These are phyloP conservation scores for Paramisgurnus dabryanus DNA, from an alignment of 2,113 vertebrate species.

Conservation along the genomic window DNA sequence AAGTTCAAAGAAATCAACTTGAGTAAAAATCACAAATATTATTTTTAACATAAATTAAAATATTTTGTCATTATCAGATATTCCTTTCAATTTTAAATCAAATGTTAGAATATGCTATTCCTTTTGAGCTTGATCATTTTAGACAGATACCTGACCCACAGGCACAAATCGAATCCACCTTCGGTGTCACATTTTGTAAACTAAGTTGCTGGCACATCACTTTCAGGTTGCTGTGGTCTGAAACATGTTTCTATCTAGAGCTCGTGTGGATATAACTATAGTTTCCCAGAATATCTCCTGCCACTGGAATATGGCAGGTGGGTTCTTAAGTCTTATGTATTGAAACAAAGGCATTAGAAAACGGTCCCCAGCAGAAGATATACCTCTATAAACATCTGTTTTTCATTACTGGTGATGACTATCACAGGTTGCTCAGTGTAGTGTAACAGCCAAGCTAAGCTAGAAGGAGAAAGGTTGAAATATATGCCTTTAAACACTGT, in stretches of 20 bases:
- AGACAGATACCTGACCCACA: background rate
- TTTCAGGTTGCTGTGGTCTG: constrained; percentile 5
- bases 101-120: no score
- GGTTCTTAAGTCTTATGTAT: background rate
- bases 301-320: background rate
- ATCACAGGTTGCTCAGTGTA: background rate
- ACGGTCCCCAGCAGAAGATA: background rate
- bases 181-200: background rate
- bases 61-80: background rate
- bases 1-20: constrained; percentile 43
- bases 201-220: background rate
- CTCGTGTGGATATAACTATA: background rate
- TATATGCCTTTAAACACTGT: no score
- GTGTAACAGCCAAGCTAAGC: background rate
- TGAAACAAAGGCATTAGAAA: constrained; percentile 5
- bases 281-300: background rate
- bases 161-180: background rate
- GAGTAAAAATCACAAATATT: background rate
- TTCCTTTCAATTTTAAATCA: background rate
- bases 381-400: constrained; percentile 15
- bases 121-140: background rate
- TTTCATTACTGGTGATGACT: background rate
- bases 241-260: background rate
- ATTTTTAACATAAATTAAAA: background rate
- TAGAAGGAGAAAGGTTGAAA: background rate